phyloP scores from a whole-genome alignment of 2,888 invertebrate genomes.

The Eristalis pertinax region DNA sequence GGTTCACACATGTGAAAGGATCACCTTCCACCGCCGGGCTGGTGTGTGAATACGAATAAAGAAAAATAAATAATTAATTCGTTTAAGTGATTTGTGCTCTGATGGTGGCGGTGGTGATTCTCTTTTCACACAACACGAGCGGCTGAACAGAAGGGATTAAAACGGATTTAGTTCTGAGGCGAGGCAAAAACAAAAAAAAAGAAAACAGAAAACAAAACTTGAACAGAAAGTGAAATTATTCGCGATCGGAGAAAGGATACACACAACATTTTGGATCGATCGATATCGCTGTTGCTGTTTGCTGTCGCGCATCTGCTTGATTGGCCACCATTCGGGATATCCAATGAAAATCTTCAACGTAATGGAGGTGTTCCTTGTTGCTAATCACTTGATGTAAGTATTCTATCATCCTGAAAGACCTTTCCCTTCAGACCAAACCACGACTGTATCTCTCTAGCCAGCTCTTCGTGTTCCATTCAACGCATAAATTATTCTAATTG shows the following conservation, averaged over 20 bases:
- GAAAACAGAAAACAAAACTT: not conserved
- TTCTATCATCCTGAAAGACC: no score
- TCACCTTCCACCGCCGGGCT: not conserved
- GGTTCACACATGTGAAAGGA: not conserved
- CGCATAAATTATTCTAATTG: not conserved
- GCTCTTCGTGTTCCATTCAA: not conserved
- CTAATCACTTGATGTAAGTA: constrained; percentile 77
- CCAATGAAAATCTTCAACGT: constrained; percentile 75
- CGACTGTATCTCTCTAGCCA: no score
- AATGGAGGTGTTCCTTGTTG: constrained; percentile 76
- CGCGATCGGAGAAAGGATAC: not conserved
- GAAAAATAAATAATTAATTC: not conserved
- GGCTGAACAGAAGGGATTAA: constrained; percentile 18
- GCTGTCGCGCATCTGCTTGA: not conserved
- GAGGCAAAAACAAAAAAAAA: no score
- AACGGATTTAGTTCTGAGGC: constrained; percentile 2
- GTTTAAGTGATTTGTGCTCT: not conserved
- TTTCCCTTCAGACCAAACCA: no score
- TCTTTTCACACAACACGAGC: not conserved
- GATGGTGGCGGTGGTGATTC: not conserved
- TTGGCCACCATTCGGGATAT: constrained; percentile 26
- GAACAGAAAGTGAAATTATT: not conserved
- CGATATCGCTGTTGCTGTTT: not conserved
- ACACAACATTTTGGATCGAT: not conserved
- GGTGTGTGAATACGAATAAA: not conserved